A percentile compares a stretch with the other conserved stretches of the same genome.
Evolutionary conservation across 2,888 invertebrate species (phyloP).

Genomic region (Octonoba sinensis): DNA sequence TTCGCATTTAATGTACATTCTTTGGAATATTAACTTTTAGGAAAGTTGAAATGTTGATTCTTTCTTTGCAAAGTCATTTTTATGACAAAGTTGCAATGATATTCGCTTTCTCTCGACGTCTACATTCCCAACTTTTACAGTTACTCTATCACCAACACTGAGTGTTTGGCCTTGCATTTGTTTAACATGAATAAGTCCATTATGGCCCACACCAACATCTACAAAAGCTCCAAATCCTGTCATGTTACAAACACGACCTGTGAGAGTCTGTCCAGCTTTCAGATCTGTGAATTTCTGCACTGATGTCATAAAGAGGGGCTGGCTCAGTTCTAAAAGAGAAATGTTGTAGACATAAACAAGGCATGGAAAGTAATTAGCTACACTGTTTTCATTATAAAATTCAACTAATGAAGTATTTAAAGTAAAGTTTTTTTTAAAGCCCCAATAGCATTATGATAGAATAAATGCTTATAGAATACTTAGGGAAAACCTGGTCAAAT

Average conservation of each 20-base stretch:
- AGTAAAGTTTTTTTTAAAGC: too few species aligned
- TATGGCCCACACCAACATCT: slow-evolving; percentile 75
- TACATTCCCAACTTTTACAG: slow-evolving; percentile 30
- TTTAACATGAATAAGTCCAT: slow-evolving; percentile 54
- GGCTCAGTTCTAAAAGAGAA: slow-evolving; percentile 72
- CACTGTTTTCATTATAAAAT: too few species aligned
- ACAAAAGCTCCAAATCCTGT: slow-evolving; percentile 93
- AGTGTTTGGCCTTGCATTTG: slow-evolving; percentile 47
- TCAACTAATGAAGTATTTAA: too few species aligned
- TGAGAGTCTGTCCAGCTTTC: slow-evolving; percentile 68
- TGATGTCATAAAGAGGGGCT: slow-evolving; percentile 83
- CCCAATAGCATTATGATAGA: too few species aligned
- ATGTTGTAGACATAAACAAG: neutral
- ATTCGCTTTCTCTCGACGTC: slow-evolving; percentile 44
- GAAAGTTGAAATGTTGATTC: too few species aligned
- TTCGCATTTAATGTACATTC: too few species aligned
- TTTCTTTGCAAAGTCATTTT: neutral
- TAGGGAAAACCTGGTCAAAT: too few species aligned
- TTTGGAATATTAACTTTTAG: too few species aligned
- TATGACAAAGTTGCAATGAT: slow-evolving; percentile 16
- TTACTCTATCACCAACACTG: slow-evolving; percentile 47
- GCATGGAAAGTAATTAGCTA: too few species aligned
- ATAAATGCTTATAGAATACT: too few species aligned
- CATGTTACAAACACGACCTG: slow-evolving; percentile 85
- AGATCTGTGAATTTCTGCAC: slow-evolving; percentile 77